Evolutionary conservation across 2,113 vertebrate species (phyloP).

Genomic region (Macrotus californicus): DNA sequence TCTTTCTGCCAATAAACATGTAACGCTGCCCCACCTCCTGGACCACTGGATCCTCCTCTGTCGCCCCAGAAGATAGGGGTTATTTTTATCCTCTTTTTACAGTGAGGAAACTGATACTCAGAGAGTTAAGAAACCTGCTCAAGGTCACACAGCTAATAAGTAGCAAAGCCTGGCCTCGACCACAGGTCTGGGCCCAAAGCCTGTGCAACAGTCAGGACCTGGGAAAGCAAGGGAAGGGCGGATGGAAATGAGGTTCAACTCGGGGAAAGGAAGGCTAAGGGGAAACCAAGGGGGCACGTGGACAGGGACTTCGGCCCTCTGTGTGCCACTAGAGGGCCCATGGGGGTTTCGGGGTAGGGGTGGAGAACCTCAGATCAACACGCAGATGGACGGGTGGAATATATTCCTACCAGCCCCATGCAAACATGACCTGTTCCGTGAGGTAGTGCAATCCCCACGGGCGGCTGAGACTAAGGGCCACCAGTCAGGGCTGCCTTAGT

Average conservation of each 20-base stretch:
- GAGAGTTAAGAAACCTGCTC: background rate
- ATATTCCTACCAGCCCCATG: background rate
- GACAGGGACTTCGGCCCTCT: background rate
- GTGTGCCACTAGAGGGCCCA: background rate
- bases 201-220: background rate
- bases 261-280: background rate
- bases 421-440: background rate
- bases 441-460: background rate
- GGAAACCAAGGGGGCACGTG: background rate
- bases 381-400: accelerated
- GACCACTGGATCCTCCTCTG: background rate
- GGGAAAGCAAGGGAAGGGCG: background rate
- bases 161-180: background rate
- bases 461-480: background rate
- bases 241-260: background rate
- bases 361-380: too few relatives aligned
- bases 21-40: background rate
- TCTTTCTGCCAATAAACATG: background rate
- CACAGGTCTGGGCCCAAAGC: background rate
- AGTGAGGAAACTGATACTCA: background rate
- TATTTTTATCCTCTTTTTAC: background rate
- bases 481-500: background rate
- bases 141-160: background rate
- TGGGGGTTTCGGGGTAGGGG: accelerated
- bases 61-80: background rate